Evolutionary conservation across 2,113 vertebrate genomes (phyloP).

Genomic region (Tinamus guttatus): DNA sequence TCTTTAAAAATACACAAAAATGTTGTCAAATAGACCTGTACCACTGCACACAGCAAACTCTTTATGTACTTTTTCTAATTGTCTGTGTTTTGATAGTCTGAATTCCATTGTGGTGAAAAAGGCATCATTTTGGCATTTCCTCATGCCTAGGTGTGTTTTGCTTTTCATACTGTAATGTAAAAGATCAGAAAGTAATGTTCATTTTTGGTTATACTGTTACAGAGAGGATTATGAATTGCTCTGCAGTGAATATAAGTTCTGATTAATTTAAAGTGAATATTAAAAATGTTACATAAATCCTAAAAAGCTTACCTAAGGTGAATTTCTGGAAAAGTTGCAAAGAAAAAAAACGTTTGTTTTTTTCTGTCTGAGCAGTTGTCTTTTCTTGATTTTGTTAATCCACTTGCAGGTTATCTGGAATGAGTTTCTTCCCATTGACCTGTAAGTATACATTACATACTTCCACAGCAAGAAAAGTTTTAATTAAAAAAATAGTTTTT

Average conservation of each 20-base stretch:
- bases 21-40: neutral
- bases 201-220: neutral
- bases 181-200: neutral
- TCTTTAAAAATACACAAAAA: neutral
- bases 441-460: neutral
- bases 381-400: neutral
- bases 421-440: neutral
- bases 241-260: neutral
- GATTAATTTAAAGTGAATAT: neutral
- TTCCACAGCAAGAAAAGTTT: neutral
- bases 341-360: neutral
- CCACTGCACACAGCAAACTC: neutral
- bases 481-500: neutral
- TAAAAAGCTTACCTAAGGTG: neutral
- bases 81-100: neutral
- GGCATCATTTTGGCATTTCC: neutral
- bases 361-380: neutral
- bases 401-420: neutral
- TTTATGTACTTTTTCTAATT: neutral
- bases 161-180: neutral
- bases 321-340: neutral
- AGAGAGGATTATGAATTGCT: neutral
- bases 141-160: fast-evolving
- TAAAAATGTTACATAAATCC: neutral
- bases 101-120: neutral